Evolutionary conservation across 2,888 invertebrate species (phyloP).

Genomic region (Diploptera punctata): DNA sequence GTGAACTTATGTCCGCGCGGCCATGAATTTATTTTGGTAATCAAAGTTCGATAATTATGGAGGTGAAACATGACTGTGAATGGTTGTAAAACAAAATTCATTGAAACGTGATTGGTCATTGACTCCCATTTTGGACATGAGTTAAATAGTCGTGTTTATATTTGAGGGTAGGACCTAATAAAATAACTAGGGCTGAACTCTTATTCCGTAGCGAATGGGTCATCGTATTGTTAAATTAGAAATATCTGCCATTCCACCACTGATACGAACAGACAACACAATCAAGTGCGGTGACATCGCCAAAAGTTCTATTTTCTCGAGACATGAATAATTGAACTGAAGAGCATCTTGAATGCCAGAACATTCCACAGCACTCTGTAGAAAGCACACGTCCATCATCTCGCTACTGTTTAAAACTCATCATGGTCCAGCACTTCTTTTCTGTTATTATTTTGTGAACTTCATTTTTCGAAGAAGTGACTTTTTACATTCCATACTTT

Average conservation of each 20-base stretch:
- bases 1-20: too few species aligned
- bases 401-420: neutral
- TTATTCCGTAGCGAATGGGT: too few species aligned
- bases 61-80: too few species aligned
- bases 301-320: constrained; percentile 5
- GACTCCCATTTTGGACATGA: too few species aligned
- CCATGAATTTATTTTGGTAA: too few species aligned
- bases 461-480: neutral
- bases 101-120: too few species aligned
- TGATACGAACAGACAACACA: neutral
- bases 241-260: constrained; percentile 24
- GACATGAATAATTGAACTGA: constrained; percentile 14
- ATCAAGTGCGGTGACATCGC: constrained; percentile 22
- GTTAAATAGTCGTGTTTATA: too few species aligned
- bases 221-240: too few species aligned
- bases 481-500: neutral
- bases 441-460: neutral
- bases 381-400: neutral
- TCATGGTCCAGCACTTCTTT: neutral
- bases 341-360: neutral
- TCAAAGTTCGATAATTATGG: too few species aligned
- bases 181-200: too few species aligned
- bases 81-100: too few species aligned
- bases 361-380: neutral
- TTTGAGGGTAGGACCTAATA: too few species aligned